A percentile compares a stretch with the other conserved stretches of the same genome.
These are phyloP conservation scores for Liolophura sinensis DNA, from an alignment of 1,140 invertebrate species.

Conservation along the genomic window DNA sequence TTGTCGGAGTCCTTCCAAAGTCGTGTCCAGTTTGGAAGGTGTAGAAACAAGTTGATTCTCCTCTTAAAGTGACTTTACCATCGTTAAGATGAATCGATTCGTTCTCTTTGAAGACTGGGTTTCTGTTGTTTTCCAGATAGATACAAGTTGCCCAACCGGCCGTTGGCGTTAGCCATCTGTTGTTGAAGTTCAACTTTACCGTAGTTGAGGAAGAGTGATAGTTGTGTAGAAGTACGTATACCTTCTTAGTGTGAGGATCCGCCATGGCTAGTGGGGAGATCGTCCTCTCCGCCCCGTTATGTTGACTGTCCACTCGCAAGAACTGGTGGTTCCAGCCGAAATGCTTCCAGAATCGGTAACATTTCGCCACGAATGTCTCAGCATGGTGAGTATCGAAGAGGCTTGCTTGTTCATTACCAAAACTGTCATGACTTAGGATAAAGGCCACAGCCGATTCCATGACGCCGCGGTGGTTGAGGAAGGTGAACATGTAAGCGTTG, in stretches of 20 bases:
- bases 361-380: conserved; percentile 2
- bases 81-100: no score
- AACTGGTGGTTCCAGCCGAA: conserved; percentile 5
- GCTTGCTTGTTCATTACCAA: not conserved
- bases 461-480: conserved; percentile 5
- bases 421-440: conserved; percentile 1
- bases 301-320: conserved; percentile 6
- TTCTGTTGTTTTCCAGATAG: not conserved
- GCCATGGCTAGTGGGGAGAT: conserved; percentile 9
- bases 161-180: conserved; percentile 5
- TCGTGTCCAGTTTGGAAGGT: no score
- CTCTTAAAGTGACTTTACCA: no score
- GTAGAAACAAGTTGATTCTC: no score
- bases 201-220: not conserved
- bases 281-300: conserved; percentile 7
- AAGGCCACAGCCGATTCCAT: conserved; percentile 11
- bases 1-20: no score
- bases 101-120: no score
- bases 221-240: conserved; percentile 10
- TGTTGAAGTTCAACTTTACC: conserved; percentile 6
- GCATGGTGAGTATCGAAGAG: conserved; percentile 8
- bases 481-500: conserved; percentile 15
- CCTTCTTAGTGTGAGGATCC: conserved; percentile 4
- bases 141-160: conserved; percentile 4
- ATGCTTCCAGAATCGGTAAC: conserved; percentile 11